Percentiles rank a stretch among this genome's conserved stretches.
These are phyloP conservation scores for Nymphalis urticae DNA, from an alignment of 2,888 invertebrate species.

Conservation along the genomic window DNA sequence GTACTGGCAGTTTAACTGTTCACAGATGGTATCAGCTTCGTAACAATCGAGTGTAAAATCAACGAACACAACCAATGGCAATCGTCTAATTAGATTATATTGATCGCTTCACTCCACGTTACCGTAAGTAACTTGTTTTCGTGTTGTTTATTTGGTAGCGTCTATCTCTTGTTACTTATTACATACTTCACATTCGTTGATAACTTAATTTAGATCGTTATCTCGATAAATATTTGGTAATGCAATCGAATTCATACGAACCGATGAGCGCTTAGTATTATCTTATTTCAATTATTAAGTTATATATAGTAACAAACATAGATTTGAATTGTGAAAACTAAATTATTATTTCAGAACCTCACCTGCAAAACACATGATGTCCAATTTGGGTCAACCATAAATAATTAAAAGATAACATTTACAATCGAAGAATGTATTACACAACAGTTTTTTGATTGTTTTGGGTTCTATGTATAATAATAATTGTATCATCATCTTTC, in stretches of 20 bases:
- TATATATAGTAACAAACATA: no score
- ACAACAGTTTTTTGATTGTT: no score
- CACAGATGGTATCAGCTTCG: conserved; percentile 21
- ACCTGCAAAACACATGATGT: neutral
- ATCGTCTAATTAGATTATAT: conserved; percentile 29
- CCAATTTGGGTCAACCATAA: neutral
- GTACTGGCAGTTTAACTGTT: neutral
- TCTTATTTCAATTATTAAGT: no score
- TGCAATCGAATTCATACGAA: no score
- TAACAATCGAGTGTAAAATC: conserved; percentile 16
- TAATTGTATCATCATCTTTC: no score
- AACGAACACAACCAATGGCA: conserved; percentile 19
- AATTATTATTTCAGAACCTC: neutral
- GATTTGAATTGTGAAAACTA: neutral
- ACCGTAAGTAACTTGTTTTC: conserved; percentile 17
- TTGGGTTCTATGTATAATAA: no score
- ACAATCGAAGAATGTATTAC: neutral
- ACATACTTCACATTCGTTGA: neutral
- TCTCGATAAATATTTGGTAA: no score
- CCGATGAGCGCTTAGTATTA: no score
- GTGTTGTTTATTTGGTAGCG: conserved; percentile 7
- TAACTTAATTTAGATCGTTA: neutral
- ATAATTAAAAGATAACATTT: conserved; percentile 1
- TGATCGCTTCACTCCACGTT: conserved; percentile 16
- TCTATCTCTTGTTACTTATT: neutral